Conservation (phyloP, 2,113 vertebrate species). For the Pangasianodon gigas region DNA sequence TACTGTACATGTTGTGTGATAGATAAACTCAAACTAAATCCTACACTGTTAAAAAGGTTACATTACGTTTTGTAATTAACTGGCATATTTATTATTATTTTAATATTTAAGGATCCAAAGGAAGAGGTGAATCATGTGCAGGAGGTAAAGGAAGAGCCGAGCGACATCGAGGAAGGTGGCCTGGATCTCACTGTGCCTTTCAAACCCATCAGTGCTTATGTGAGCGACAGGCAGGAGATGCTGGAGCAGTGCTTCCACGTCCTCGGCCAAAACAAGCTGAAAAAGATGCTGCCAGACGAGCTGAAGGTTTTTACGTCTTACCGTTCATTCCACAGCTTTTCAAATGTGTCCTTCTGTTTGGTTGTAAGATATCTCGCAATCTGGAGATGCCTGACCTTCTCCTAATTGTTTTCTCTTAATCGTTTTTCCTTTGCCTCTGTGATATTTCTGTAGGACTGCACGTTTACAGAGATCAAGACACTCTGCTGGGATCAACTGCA, state of each 20-base stretch:
- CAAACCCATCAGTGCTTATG: conserved; percentile 89
- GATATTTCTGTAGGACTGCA: conserved; percentile 75
- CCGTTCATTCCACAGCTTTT: not conserved
- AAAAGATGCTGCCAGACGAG: conserved; percentile 92
- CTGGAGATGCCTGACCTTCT: not conserved
- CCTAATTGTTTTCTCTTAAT: not conserved
- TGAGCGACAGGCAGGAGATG: conserved; percentile 86
- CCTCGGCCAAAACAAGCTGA: conserved; percentile 89
- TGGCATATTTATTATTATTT: not conserved
- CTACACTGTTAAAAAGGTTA: not conserved
- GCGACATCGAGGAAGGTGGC: conserved; percentile 94
- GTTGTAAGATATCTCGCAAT: not conserved
- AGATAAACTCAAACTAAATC: not conserved
- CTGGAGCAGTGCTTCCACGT: conserved; percentile 91
- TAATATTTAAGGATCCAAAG: conserved; percentile 74
- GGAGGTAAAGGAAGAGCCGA: conserved; percentile 78
- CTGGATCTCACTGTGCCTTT: conserved; percentile 86
- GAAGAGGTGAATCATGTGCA: conserved; percentile 71
- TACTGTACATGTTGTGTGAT: not conserved
- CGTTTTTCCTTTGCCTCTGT: not conserved
- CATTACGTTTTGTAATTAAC: not conserved
- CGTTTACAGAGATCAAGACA: conserved; percentile 87
- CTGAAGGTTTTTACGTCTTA: conserved; percentile 79
- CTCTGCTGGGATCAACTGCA: conserved; percentile 93
- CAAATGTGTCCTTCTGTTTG: not conserved